Evolutionary conservation across 2,113 vertebrate genomes (phyloP).

Genomic region (Brachypteracias leptosomus): DNA sequence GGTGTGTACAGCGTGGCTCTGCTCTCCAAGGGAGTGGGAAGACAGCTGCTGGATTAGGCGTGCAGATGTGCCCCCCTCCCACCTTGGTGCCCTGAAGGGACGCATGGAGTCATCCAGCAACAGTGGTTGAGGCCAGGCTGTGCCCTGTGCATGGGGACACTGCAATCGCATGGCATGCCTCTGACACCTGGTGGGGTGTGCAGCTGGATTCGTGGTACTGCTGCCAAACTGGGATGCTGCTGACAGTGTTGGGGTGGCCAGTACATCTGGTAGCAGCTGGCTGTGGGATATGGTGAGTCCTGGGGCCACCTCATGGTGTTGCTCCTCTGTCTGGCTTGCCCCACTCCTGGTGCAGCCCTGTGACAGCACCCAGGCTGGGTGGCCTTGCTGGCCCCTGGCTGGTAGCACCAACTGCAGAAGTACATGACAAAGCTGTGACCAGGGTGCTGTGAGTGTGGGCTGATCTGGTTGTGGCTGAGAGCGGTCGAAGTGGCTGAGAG

Average conservation of each 20-base stretch:
- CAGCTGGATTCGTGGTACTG: rapidly evolving
- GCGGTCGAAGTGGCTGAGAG: not conserved
- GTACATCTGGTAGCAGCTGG: not conserved
- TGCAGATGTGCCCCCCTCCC: not conserved
- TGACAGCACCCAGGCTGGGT: rapidly evolving
- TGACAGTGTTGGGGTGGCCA: not conserved
- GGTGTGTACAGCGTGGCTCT: not conserved
- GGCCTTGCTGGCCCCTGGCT: not conserved
- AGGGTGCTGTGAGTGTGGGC: rapidly evolving
- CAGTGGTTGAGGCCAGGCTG: not conserved
- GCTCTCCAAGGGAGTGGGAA: rapidly evolving
- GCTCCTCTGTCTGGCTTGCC: not conserved
- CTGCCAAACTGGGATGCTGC: not conserved
- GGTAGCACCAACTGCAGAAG: not conserved
- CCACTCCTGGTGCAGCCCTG: not conserved
- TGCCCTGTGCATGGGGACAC: rapidly evolving
- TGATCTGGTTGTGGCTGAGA: rapidly evolving
- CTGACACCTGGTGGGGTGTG: not conserved
- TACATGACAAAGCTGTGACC: not conserved
- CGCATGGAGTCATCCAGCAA: too few species aligned
- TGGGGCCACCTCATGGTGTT: rapidly evolving
- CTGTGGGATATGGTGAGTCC: rapidly evolving
- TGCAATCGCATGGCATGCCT: rapidly evolving
- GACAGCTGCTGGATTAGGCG: not conserved
- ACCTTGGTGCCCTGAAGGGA: rapidly evolving